These are phyloP conservation scores for Lamellibrachia luymesi DNA, from an alignment of 1,140 invertebrate species.

Conservation along the genomic window DNA sequence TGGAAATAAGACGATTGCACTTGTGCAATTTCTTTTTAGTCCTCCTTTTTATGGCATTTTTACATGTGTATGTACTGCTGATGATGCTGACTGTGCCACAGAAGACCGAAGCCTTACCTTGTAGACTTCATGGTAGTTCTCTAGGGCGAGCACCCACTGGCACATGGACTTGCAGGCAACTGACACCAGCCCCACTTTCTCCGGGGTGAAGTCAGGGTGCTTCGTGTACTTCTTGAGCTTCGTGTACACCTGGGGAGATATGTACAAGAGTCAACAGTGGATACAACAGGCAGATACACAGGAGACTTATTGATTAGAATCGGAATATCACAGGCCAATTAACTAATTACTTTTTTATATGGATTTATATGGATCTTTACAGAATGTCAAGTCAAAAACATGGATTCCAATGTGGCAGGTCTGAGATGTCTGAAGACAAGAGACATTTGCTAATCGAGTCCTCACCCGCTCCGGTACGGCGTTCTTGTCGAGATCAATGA, in stretches of 20 bases:
- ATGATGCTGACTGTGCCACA: too few relatives aligned
- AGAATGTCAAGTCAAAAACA: too few relatives aligned
- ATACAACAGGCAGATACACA: not conserved
- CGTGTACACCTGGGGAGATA: conserved; percentile 42
- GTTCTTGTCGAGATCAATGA: conserved; percentile 54
- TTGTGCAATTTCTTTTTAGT: too few relatives aligned
- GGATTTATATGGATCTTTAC: too few relatives aligned
- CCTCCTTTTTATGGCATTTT: too few relatives aligned
- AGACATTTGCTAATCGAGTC: not conserved
- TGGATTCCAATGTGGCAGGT: too few relatives aligned
- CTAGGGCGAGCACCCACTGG: conserved; percentile 55
- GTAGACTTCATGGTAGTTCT: conserved; percentile 55
- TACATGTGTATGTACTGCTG: too few relatives aligned
- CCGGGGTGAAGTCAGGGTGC: conserved; percentile 52
- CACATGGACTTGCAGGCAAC: conserved; percentile 53
- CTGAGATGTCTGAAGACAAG: not conserved
- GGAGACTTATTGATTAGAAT: too few relatives aligned
- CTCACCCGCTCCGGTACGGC: conserved; percentile 49
- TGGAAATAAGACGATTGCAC: too few relatives aligned
- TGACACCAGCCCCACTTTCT: conserved; percentile 51
- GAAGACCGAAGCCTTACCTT: conserved; percentile 38
- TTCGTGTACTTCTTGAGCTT: conserved; percentile 53
- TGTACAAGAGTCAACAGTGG: not conserved
- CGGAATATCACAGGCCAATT: too few relatives aligned
- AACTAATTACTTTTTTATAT: too few relatives aligned